Evolutionary conservation across 2,888 invertebrate genomes (phyloP), one percentile per base, ranked within the genome.

Genomic region (Calameuta idolon): DNA sequence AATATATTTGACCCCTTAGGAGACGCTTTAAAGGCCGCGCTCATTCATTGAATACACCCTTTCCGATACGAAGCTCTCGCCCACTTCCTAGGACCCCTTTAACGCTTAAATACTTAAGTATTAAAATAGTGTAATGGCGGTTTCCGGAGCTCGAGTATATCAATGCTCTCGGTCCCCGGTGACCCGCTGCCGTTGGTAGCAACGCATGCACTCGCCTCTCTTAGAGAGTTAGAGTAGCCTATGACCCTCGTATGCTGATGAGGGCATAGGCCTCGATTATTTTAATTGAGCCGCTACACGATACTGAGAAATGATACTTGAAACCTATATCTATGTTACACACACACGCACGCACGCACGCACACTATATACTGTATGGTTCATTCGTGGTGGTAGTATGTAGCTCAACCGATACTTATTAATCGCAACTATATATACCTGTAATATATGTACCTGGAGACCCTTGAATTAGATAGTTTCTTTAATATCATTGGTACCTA

Each of bases 121-220:
- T 88, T 89, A 89, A 89, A 89, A 88, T 85, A 87, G 87, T 84
- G 88, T 89, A 89, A 89, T 89, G 88, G 87, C 87, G 85, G 88
- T 86, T 89, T 90, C 89, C 90, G 89, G 90, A 85, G 83, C 78
- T 81, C 79, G 84, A 85, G 84, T 82, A 82, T 83, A 85, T 85
- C 83, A 81, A 83, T 86, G 83, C 76, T 77, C 77, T 78, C 75
- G 71, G 73, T 77, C 78, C 79, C 76, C 69, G 75, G 73, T 40
- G 69, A 68, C 55, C 55, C 23, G 23, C 23, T 55, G 55, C 23
- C 55, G 55, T 23, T 23, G 55, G 55, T 55, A 23, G 55, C 23
- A 55, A 55, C 69, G 68, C 75, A 73, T 37, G 55, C 73, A 35
- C 30, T 55, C 55, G 31, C 55, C 35, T 69, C 37, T 40, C 69